A percentile compares a stretch with the other conserved stretches of the same genome.
Conservation (phyloP, 1,140 invertebrate genomes). For the Papilio glaucus region DNA sequence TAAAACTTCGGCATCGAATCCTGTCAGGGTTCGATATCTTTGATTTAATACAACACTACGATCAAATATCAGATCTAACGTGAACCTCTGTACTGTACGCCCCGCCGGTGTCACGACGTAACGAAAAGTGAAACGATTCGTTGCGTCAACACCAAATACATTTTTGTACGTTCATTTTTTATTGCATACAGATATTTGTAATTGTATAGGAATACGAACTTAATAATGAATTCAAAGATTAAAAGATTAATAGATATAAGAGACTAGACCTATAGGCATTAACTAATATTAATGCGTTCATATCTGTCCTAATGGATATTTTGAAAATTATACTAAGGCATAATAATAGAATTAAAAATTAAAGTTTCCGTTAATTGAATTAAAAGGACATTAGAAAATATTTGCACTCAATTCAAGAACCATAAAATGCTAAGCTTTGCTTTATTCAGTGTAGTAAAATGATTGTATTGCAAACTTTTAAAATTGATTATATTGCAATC, state of each 20-base stretch:
- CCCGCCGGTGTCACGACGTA: slow-evolving; percentile 46
- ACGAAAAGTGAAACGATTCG: slow-evolving; percentile 53
- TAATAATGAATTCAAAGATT: no score
- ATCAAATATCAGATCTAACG: neutral
- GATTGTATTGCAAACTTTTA: neutral
- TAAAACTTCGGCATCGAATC: neutral
- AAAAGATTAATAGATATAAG: no score
- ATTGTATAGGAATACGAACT: neutral
- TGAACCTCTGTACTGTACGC: neutral
- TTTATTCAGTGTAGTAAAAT: neutral
- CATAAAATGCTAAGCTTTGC: no score
- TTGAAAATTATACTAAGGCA: no score
- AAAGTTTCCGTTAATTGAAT: no score
- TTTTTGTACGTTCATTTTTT: slow-evolving; percentile 36
- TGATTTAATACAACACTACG: no score
- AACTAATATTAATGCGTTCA: no score
- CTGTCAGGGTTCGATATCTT: neutral
- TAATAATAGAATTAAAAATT: no score
- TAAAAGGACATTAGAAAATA: no score
- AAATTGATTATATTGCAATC: slow-evolving; percentile 24
- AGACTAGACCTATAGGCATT: no score
- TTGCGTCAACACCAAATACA: slow-evolving; percentile 48
- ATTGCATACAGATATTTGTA: neutral
- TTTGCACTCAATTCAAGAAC: no score
- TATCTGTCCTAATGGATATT: no score